phyloP scores from a whole-genome alignment of 2,113 vertebrate genomes.

The Andinoacara biseriatus region DNA sequence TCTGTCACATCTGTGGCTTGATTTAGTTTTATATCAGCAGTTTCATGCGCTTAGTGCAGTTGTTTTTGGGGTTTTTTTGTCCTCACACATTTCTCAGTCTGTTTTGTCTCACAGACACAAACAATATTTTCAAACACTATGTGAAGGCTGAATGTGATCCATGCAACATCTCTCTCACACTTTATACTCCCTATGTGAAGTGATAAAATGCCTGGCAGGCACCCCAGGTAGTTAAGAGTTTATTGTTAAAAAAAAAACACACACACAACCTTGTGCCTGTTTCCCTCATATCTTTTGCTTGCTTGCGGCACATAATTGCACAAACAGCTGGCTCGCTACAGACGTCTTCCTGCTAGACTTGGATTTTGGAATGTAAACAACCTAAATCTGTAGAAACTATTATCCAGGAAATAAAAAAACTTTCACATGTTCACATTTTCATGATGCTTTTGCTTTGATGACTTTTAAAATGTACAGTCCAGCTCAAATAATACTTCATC shows the following conservation, averaged over 20 bases:
- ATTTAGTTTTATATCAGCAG: neutral
- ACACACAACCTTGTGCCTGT: neutral
- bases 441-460: neutral
- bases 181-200: neutral
- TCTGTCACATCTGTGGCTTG: neutral
- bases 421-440: neutral
- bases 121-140: neutral
- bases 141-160: neutral
- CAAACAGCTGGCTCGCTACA: conserved; percentile 39
- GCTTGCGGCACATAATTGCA: conserved; percentile 11
- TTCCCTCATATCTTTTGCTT: neutral
- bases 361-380: conserved; percentile 16
- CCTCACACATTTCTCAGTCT: neutral
- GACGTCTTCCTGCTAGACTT: neutral
- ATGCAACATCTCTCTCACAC: neutral
- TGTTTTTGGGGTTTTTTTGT: neutral
- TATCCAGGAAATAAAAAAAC: neutral
- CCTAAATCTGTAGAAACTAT: conserved; percentile 25
- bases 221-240: conserved; percentile 2
- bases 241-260: neutral
- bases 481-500: neutral
- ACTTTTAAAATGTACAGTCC: neutral
- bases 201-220: conserved; percentile 4
- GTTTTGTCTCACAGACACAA: conserved; percentile 1
- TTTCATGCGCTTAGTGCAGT: neutral